Conservation (phyloP, 2,888 invertebrate species). For the Ophraella communa region DNA sequence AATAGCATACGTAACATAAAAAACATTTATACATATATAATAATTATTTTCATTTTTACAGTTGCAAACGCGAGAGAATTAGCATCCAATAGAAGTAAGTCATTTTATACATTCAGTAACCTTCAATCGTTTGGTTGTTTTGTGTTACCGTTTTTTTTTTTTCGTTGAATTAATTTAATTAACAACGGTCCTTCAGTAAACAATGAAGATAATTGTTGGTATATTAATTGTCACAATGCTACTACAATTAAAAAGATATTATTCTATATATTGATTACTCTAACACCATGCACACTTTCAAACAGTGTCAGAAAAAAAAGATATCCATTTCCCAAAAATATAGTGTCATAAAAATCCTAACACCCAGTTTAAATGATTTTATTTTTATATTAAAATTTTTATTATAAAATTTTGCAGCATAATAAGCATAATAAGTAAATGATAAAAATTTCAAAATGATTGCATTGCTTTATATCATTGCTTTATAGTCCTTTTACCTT, state of each 20-base stretch:
- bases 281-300: neutral
- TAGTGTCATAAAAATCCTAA: no score
- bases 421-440: no score
- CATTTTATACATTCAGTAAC: slow-evolving; percentile 43
- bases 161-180: slow-evolving; percentile 19
- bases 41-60: slow-evolving; percentile 52
- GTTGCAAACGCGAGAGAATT: slow-evolving; percentile 53
- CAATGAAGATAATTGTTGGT: slow-evolving; percentile 2
- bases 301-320: neutral
- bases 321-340: no score
- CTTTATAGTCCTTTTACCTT: no score
- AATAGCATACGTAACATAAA: slow-evolving; percentile 23
- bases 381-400: no score
- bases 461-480: no score
- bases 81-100: slow-evolving; percentile 53
- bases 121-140: slow-evolving; percentile 38
- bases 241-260: neutral
- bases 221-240: neutral
- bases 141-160: slow-evolving; percentile 38
- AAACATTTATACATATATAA: slow-evolving; percentile 34
- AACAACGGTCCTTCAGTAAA: neutral
- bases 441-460: no score
- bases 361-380: no score
- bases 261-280: neutral
- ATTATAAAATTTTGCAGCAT: no score